Conservation (phyloP, 2,797 vertebrate genomes). For the Calcarius lapponicus region DNA sequence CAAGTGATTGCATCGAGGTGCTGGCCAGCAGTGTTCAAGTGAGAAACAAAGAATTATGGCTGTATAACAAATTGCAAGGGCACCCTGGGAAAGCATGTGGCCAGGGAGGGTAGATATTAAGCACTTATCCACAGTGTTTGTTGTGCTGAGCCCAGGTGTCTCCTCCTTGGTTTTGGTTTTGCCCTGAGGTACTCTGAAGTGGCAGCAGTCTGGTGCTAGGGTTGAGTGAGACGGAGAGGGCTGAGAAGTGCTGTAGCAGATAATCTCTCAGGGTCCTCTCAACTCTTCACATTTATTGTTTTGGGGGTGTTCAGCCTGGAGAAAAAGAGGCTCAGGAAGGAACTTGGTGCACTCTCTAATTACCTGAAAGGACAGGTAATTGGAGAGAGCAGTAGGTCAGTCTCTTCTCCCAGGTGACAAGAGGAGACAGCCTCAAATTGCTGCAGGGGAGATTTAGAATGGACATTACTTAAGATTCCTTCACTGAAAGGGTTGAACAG, state of each 20-base stretch:
- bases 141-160: neutral
- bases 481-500: neutral
- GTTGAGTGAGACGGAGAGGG: neutral
- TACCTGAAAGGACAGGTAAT: neutral
- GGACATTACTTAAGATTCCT: neutral
- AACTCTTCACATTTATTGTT: neutral
- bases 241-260: neutral
- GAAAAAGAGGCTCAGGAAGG: neutral
- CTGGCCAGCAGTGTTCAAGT: neutral
- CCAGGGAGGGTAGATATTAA: neutral
- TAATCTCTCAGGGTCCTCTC: neutral
- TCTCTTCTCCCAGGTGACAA: neutral
- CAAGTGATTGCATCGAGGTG: neutral
- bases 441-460: neutral
- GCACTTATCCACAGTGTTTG: fast-evolving
- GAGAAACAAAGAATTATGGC: neutral
- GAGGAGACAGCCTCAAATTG: neutral
- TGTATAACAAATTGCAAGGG: neutral
- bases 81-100: neutral
- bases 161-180: neutral
- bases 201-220: neutral
- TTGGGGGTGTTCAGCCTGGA: neutral
- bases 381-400: neutral
- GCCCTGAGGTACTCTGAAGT: neutral
- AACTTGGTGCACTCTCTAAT: neutral